Evolutionary conservation across 2,797 vertebrate species (phyloP), one percentile per base, ranked within the genome.

Genomic region (Dicrostonyx torquatus): DNA sequence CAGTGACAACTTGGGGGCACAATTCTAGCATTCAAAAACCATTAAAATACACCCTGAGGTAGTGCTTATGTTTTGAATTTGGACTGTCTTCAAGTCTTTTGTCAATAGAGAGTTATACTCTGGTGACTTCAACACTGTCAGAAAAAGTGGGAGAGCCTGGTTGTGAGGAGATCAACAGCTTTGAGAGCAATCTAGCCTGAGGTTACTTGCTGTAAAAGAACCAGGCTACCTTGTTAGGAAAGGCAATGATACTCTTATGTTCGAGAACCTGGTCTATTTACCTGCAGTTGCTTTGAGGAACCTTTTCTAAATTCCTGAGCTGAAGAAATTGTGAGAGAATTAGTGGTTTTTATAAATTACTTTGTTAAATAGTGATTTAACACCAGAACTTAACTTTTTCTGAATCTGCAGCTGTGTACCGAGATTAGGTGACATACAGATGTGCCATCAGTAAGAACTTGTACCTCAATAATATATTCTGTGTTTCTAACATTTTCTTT

Each of bases 241-340:
- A 87, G 72, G 12, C 1, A 40, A 60, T 83, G 76, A 55, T 9
- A 34, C 64, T 34, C 29, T 84, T 60, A 64, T 82, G 62, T 72
- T 89, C 26, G 53, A 66, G 62, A 92, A 58, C n/a, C 90, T 60
- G 29, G 66, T 58, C 29, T 90, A 5, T 79, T 94, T 29, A 78
- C n/a, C 76, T 76, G 68, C 37, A 92, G 37, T 75, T 91, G 84
- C n/a, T 87, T 89, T 43, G 15, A 80, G 31, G 26, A 95, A 48
- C 60, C 31, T 24, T 87, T 87, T 50, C 20, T 64, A 91, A 89
- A 89, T 95, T 93, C 66, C 31, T 89, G 89, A 82, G 48, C 90
- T 13, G 31, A 9, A 91, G 37, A 79, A 93, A 94, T 29, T 64
- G 5, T 94, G 62, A 89, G 62, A 87, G 40, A 91, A 84, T 58